Conservation (phyloP, 2,797 vertebrate genomes). For the Psittacula derbiana region DNA sequence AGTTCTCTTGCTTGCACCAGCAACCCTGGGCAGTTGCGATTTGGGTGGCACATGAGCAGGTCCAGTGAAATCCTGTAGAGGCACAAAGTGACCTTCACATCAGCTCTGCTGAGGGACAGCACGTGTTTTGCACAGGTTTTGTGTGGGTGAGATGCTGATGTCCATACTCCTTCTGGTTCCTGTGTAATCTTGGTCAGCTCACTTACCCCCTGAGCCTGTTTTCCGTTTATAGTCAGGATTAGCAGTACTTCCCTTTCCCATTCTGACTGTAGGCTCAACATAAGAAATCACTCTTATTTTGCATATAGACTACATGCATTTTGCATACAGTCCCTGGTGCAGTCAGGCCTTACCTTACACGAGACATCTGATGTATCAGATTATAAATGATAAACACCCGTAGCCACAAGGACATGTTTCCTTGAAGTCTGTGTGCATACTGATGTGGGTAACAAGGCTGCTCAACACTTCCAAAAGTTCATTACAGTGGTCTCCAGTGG, state of each 20-base stretch:
- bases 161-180: neutral
- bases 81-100: neutral
- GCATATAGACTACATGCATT: neutral
- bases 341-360: neutral
- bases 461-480: neutral
- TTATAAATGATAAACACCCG: neutral
- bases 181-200: neutral
- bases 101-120: neutral
- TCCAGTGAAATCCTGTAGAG: neutral
- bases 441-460: slow-evolving; percentile 16
- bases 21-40: neutral
- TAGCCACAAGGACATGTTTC: slow-evolving; percentile 38
- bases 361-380: neutral
- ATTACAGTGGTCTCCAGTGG: neutral
- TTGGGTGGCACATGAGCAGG: neutral
- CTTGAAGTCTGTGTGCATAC: slow-evolving; percentile 38
- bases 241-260: neutral
- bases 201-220: neutral
- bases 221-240: neutral
- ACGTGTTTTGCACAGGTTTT: neutral
- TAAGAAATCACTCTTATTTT: neutral
- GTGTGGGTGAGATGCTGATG: neutral
- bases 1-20: neutral
- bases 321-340: neutral
- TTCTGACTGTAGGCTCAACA: neutral